phyloP scores from a whole-genome alignment of 2,797 vertebrate genomes.

The Tenualosa ilisha region DNA sequence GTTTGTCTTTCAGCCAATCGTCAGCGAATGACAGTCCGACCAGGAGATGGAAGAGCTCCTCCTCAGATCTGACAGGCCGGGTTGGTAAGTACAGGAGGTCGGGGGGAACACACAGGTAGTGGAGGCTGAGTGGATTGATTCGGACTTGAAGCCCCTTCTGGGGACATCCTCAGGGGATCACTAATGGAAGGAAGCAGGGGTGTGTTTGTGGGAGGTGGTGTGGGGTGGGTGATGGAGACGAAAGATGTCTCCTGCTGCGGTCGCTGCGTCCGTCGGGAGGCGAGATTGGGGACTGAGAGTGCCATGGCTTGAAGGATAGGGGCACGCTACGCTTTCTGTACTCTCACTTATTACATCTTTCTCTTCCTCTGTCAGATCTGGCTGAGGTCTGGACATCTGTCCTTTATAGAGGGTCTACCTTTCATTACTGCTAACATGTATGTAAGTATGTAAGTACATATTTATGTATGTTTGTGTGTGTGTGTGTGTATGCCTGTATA shows the following conservation, averaged over 20 bases:
- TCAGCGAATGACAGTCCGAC: background rate
- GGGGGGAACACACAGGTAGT: slow-evolving; percentile 34
- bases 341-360: background rate
- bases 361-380: background rate
- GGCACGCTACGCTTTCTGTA: background rate
- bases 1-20: background rate
- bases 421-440: too few species aligned
- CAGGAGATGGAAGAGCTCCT: background rate
- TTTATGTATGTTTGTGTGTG: too few species aligned
- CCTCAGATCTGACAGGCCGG: background rate
- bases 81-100: background rate
- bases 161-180: slow-evolving; percentile 34
- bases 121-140: slow-evolving; percentile 37
- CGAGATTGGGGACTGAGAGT: background rate
- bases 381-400: background rate
- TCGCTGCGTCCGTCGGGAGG: background rate
- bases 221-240: background rate
- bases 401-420: background rate
- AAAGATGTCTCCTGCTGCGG: background rate
- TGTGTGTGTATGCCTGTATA: too few species aligned
- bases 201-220: background rate
- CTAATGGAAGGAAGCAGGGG: slow-evolving; percentile 42
- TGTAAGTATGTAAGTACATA: background rate
- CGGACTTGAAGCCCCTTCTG: slow-evolving; percentile 31
- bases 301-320: background rate